Conservation (phyloP, 2,113 vertebrate species). For the Epinephelus cyanopodus region DNA sequence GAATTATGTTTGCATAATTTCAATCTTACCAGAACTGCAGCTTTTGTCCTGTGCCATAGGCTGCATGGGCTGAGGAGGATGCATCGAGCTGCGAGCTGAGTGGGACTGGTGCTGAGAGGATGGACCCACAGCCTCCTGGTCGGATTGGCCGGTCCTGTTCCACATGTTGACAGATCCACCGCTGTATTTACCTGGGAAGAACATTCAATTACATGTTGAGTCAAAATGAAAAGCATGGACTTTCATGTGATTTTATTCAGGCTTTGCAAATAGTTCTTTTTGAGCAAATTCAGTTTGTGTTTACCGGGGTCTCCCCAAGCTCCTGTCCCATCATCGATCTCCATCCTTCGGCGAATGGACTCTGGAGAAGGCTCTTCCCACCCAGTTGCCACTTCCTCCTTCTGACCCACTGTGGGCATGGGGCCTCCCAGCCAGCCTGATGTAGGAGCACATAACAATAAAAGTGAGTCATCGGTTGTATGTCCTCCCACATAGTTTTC, state of each 20-base stretch:
- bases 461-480: constrained; percentile 16
- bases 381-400: constrained; percentile 91
- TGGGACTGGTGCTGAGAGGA: constrained; percentile 80
- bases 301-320: constrained; percentile 96
- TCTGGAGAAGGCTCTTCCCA: constrained; percentile 99
- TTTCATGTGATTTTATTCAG: neutral
- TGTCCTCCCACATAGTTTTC: neutral
- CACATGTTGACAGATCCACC: constrained; percentile 93
- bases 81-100: constrained; percentile 56
- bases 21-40: constrained; percentile 85
- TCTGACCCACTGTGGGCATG: constrained; percentile 85
- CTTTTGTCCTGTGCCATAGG: constrained; percentile 84
- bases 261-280: neutral
- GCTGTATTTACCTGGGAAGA: constrained; percentile 65
- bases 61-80: constrained; percentile 71
- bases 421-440: constrained; percentile 93
- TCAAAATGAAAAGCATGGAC: neutral
- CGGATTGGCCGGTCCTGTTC: constrained; percentile 90
- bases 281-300: constrained; percentile 74
- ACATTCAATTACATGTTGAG: neutral
- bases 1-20: neutral
- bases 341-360: constrained; percentile 94
- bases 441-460: constrained; percentile 62
- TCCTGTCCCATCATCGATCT: constrained; percentile 97
- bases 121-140: constrained; percentile 82